A percentile compares a stretch with the other conserved stretches of the same genome.
Conservation (phyloP, 1,140 invertebrate species). For the Carcinoscorpius rotundicauda region DNA sequence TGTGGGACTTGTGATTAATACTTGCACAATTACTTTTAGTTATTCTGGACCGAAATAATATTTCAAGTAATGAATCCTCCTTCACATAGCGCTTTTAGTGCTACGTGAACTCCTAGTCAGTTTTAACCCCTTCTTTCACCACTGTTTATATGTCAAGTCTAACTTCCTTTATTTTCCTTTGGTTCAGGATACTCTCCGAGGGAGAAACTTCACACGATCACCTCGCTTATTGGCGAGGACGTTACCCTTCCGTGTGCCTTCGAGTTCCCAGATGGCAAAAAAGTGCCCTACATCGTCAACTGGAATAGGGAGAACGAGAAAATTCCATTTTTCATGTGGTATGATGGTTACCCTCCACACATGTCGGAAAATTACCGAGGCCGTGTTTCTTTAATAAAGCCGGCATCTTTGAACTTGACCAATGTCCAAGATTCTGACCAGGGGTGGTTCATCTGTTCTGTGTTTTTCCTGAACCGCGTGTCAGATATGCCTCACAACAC, state of each 20-base stretch:
- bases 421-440: slow-evolving; percentile 82
- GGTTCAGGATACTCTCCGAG: too few relatives aligned
- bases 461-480: slow-evolving; percentile 77
- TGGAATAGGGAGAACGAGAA: slow-evolving; percentile 85
- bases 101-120: too few relatives aligned
- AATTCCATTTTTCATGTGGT: slow-evolving; percentile 93
- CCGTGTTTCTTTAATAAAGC: slow-evolving; percentile 68
- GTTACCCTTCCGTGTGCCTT: slow-evolving; percentile 94
- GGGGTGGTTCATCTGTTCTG: slow-evolving; percentile 94
- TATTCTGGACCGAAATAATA: too few relatives aligned
- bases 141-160: too few relatives aligned
- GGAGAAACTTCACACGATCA: slow-evolving; percentile 37
- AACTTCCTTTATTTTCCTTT: too few relatives aligned
- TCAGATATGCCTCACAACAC: slow-evolving; percentile 50
- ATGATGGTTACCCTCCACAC: slow-evolving; percentile 90
- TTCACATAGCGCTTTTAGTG: too few relatives aligned
- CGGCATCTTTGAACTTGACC: slow-evolving; percentile 82
- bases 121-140: too few relatives aligned
- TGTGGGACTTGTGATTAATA: too few relatives aligned
- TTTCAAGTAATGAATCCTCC: too few relatives aligned
- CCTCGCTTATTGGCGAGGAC: slow-evolving; percentile 85
- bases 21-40: too few relatives aligned
- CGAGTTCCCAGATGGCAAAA: slow-evolving; percentile 84
- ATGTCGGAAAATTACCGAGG: slow-evolving; percentile 82
- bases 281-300: slow-evolving; percentile 90